Percentiles rank a stretch among this genome's conserved stretches.
These are phyloP conservation scores for Porites lutea DNA, from an alignment of 64 coral and sea anemone species.

Conservation along the genomic window DNA sequence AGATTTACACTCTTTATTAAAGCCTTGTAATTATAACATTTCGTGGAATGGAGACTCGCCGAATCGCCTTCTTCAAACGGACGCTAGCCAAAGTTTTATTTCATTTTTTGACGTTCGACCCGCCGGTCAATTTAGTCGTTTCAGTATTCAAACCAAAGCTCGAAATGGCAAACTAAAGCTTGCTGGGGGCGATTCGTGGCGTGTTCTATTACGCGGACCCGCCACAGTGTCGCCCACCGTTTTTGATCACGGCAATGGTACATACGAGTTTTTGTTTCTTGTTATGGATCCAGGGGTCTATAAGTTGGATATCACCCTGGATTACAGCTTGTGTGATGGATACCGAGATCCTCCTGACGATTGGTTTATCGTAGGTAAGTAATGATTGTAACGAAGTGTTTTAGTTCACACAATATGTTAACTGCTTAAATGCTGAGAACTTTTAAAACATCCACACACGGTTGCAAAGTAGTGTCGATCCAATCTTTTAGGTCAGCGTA, in stretches of 20 bases:
- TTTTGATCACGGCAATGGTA: conserved; percentile 89
- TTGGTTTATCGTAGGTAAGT: conserved; percentile 86
- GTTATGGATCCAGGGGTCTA: conserved; percentile 87
- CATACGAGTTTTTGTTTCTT: conserved; percentile 90
- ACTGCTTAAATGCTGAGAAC: no score
- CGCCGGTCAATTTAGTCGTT: conserved; percentile 93
- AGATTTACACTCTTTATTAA: conserved; percentile 50
- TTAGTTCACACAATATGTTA: no score
- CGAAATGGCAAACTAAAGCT: conserved; percentile 63
- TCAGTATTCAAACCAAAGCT: conserved; percentile 78
- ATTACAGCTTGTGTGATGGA: conserved; percentile 90
- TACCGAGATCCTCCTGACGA: conserved; percentile 75
- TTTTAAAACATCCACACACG: no score
- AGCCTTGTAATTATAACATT: conserved; percentile 49
- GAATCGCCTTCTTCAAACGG: conserved; percentile 36
- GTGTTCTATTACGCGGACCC: conserved; percentile 74
- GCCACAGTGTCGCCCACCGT: conserved; percentile 84
- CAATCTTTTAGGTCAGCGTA: no score
- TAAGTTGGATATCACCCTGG: conserved; percentile 81
- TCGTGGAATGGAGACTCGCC: conserved; percentile 47
- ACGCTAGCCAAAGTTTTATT: conserved; percentile 72
- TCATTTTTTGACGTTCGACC: conserved; percentile 65
- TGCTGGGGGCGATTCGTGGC: conserved; percentile 89
- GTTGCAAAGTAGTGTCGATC: no score
- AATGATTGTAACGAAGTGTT: background rate